Evolutionary conservation across 2,797 vertebrate species (phyloP), one percentile per base, ranked within the genome.

Genomic region (Spea hammondii): DNA sequence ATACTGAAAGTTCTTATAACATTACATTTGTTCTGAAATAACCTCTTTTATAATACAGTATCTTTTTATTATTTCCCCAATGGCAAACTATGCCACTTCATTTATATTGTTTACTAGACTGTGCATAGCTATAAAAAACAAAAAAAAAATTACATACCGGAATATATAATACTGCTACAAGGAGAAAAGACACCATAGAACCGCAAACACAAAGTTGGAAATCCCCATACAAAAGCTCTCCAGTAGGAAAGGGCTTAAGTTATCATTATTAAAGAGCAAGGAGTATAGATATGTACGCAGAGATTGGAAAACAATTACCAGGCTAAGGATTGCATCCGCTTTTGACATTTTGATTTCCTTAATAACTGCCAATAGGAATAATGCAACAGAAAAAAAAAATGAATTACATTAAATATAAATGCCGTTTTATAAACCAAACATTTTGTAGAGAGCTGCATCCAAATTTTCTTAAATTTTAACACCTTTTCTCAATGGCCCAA

Each of bases 21-120:
- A 89, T 88, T 90, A 89, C 85, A 87, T 89, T 90, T 88, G 82
- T 89, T 87, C 87, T 84, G 91, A 92, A 92, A 90, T 90, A 91
- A 87, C 78, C 85, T 86, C 79, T 90, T 91, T 70, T 68, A 90
- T 87, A 90, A 89, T 88, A 91, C 88, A 91, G 86, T 90, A 91
- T 91, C 17, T 59, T 62, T 13, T 70, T 62, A 6, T 17, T 17
- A 5, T 51, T 79, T 89, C 90, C 79, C 83, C 79, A 50, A 67
- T 82, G 59, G 32, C 82, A 79, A 79, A 77, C 0, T 72, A 32
- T 32, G 84, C 79, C 78, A 84, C 71, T 10, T 77, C 80, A 83
- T 84, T 50, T 79, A 85, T 90, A 91, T 74, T 86, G 89, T 89
- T 83, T 89, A 88, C 89, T 91, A 91, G 72, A 90, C 86, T 87